Evolutionary conservation across 2,888 invertebrate species (phyloP).

Genomic region (Catocala nupta): DNA sequence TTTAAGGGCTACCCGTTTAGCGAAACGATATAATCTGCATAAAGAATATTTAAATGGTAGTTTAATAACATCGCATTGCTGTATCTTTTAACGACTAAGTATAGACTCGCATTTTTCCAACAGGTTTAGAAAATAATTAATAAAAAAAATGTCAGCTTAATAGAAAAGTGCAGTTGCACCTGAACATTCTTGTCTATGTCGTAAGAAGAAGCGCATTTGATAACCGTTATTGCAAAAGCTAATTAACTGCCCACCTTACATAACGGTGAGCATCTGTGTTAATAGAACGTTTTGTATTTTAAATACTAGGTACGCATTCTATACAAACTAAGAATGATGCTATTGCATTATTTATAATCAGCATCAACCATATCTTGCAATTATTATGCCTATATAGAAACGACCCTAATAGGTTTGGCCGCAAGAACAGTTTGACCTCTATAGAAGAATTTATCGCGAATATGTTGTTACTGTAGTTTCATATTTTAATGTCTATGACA

Average conservation of each 20-base stretch:
- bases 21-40: neutral
- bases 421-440: slow-evolving; percentile 37
- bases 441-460: slow-evolving; percentile 21
- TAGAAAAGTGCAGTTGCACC: slow-evolving; percentile 38
- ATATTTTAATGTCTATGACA: slow-evolving; percentile 25
- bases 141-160: slow-evolving; percentile 15
- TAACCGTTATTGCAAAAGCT: slow-evolving; percentile 66
- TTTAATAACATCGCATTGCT: neutral
- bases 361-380: slow-evolving; percentile 24
- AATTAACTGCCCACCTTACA: slow-evolving; percentile 71
- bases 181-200: slow-evolving; percentile 45
- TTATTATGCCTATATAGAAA: slow-evolving; percentile 17
- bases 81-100: neutral
- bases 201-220: slow-evolving; percentile 55
- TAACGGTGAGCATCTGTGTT: slow-evolving; percentile 83
- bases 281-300: slow-evolving; percentile 70
- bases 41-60: neutral
- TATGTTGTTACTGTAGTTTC: slow-evolving; percentile 25
- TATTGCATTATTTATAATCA: slow-evolving; percentile 31
- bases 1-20: neutral
- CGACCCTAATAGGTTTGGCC: slow-evolving; percentile 25
- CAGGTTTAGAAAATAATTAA: slow-evolving; percentile 1
- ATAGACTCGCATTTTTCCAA: neutral
- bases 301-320: slow-evolving; percentile 54
- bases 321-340: slow-evolving; percentile 41